Base-by-base conservation (phyloP, 2,888 invertebrate species). In the Iselma pallidipennis region DNA sequence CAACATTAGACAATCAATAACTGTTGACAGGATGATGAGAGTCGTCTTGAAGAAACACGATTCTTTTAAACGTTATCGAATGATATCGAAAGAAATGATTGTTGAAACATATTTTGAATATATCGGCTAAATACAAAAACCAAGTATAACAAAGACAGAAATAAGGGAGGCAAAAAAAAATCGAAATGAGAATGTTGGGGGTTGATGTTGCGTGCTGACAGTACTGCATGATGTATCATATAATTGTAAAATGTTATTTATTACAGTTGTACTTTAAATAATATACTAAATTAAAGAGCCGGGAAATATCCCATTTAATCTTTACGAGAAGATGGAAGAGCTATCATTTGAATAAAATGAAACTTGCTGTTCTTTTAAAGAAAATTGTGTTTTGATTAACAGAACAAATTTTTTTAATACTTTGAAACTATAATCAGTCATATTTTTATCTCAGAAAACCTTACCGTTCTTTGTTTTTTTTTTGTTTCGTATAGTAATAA, bases 1-100 rank as follows among this genome's bases (percentile, higher is more conserved):
- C 65, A 67, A 65, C 62, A 63, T 58, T 56, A 57, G 29, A 60
- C 65, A 67, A 67, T 67, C 66, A 65, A 67, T 67, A 65, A 61
- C 62, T 66, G 66, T 61, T 64, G 61, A 61, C 61, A 61, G 55
- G 50, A 63, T 51, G 49, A 61, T 55, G 45, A 21, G 45, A 45
- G 21, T 45, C 19, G 45, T 21, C 28, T 54, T 54, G 14, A 64
- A 51, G 57, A 10, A 26, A 9, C 25, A 53, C 42, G 26, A 49
- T 26, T 21, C 54, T 61, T 42, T 50, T 55, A 61, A 29, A 57
- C 31, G 26, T 29, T 45, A 50, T 31, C 45, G 55, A 55, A 59
- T 31, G 21, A 28, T 23, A 28, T 23, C 14, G 12, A 57, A 50
- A 59, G 28, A 59, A 4, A 55, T 25, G 31, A 58, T 28, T 57